phyloP scores from a whole-genome alignment of 2,797 vertebrate genomes.

The Myotis planiceps region DNA sequence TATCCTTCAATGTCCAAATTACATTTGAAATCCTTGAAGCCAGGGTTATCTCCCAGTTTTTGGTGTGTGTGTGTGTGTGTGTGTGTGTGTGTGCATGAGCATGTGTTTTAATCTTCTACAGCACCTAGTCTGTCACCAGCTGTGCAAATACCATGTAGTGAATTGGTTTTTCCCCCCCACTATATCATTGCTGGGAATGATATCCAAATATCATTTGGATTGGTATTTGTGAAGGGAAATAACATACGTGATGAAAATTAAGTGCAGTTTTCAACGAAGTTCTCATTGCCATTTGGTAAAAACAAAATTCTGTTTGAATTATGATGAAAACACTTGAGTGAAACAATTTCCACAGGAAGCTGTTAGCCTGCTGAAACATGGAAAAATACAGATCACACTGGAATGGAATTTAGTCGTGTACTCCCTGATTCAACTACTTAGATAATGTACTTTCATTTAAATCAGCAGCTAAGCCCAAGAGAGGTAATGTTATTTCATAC shows the following conservation, averaged over 20 bases:
- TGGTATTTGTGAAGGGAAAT: conserved; percentile 1
- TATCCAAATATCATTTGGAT: not conserved
- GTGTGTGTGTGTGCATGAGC: not conserved
- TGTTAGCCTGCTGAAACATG: conserved; percentile 82
- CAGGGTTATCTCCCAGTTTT: not conserved
- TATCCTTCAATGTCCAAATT: not conserved
- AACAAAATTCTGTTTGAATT: conserved; percentile 80
- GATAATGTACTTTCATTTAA: conserved; percentile 84
- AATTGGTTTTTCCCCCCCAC: not conserved
- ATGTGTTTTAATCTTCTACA: not conserved
- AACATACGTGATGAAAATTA: conserved; percentile 70
- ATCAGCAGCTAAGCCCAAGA: conserved; percentile 81
- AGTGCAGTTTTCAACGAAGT: conserved; percentile 69
- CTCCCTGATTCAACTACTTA: conserved; percentile 84
- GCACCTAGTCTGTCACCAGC: not conserved
- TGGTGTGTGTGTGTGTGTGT: not conserved
- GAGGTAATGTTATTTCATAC: conserved; percentile 80
- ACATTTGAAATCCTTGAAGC: not conserved
- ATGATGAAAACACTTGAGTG: conserved; percentile 79
- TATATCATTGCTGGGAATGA: conserved; percentile 65
- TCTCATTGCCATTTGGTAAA: conserved; percentile 80
- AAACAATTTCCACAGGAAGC: conserved; percentile 81
- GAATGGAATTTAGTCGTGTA: conserved; percentile 80
- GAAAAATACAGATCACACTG: conserved; percentile 82
- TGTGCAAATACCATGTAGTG: not conserved